Conservation (phyloP, 2,113 vertebrate species). For the Todiramphus saurophagus region DNA sequence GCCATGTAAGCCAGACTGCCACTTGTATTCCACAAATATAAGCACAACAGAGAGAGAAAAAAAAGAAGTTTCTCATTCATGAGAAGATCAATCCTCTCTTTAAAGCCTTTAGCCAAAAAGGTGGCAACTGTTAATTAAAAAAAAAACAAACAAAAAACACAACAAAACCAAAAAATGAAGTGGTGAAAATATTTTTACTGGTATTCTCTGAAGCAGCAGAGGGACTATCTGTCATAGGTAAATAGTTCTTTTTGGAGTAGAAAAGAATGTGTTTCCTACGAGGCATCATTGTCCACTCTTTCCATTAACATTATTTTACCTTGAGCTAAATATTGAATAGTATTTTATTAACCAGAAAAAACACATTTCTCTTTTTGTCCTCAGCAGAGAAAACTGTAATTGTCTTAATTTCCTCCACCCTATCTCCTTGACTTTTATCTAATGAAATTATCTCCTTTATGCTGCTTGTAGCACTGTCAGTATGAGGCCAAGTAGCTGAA, state of each 20-base stretch:
- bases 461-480: not conserved
- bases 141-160: not conserved
- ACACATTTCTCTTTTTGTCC: not conserved
- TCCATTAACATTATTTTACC: not conserved
- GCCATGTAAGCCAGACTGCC: not conserved
- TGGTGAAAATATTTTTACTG: not conserved
- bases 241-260: not conserved
- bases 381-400: not conserved
- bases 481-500: not conserved
- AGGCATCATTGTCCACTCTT: accelerated
- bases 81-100: not conserved
- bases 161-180: not conserved
- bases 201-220: not conserved
- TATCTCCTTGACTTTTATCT: not conserved
- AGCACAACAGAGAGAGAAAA: not conserved
- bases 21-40: not conserved
- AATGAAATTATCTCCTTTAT: not conserved
- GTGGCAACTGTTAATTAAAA: accelerated
- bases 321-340: not conserved
- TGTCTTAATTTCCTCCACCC: not conserved
- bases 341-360: not conserved
- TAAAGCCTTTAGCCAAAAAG: not conserved
- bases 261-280: not conserved
- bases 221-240: not conserved
- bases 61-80: not conserved